phyloP scores from a whole-genome alignment of 2,113 vertebrate species.

The Platysteira castanea region DNA sequence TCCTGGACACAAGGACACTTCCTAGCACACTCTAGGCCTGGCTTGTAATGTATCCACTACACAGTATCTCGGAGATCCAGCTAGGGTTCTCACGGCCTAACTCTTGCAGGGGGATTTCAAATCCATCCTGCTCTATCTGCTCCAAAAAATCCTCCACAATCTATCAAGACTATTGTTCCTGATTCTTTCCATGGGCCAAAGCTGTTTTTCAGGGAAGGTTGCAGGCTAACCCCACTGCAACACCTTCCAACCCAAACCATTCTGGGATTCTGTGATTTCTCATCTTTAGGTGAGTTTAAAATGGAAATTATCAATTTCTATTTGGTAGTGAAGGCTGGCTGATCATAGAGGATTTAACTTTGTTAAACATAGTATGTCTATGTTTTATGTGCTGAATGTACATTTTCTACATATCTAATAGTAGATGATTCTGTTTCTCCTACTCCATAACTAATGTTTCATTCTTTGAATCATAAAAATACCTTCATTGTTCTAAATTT shows the following conservation, averaged over 20 bases:
- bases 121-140: too few relatives aligned
- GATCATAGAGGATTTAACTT: not conserved
- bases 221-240: too few relatives aligned
- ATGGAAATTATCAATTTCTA: not conserved
- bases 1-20: too few relatives aligned
- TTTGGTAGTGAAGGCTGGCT: not conserved
- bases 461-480: not conserved
- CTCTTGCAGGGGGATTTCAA: too few relatives aligned
- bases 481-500: not conserved
- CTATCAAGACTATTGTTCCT: too few relatives aligned
- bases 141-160: too few relatives aligned
- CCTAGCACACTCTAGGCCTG: too few relatives aligned
- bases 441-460: not conserved
- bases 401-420: not conserved
- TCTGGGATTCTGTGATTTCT: not conserved
- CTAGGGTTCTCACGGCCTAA: too few relatives aligned
- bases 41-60: too few relatives aligned
- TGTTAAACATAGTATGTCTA: not conserved
- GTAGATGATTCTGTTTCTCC: not conserved
- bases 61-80: too few relatives aligned
- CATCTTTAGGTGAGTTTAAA: not conserved
- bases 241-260: not conserved
- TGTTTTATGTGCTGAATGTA: not conserved
- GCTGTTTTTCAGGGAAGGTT: too few relatives aligned
- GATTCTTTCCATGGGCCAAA: too few relatives aligned